Evolutionary conservation across 1,140 invertebrate genomes (phyloP), one percentile per base, ranked within the genome.

Genomic region (Lutraria rhynchaena): DNA sequence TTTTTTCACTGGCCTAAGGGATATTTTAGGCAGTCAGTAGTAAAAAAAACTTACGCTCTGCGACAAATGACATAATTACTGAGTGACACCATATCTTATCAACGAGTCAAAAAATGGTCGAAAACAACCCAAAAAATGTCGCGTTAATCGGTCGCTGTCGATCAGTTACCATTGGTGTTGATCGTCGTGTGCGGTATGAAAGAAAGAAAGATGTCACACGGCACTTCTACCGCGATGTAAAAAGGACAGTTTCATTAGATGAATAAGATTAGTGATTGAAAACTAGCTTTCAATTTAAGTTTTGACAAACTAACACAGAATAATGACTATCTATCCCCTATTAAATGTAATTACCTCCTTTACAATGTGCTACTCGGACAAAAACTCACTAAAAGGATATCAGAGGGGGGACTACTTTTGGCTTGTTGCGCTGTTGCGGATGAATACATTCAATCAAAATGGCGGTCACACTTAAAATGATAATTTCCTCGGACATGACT

Each of bases 271-370:
- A 41, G 37, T 41, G 37, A 41, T 41, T 15, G 37, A 41, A 15
- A 41, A 41, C 15, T 41, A 7, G 17, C 35, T 35, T 69, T 69
- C 44, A 17, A 69, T 69, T 69, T 69, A 29, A 69, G 51, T 49
- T 69, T 69, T 22, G n/a, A 44, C 60, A 44, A 63, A 63, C 15
- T 69, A 35, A 76, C 41, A 49, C 41, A 19, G 29, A 76, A 49
- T 76, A 76, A 76, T 76, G n/a, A 76, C 73, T 76, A 61, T 76
- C 57, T 76, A 76, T 76, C 73, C n/a, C 31, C 29, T 60, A 76
- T 76, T 61, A 61, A 35, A 51, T 37, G 29, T 76, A 76, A 76
- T 76, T 76, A 76, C 41, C 63, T 76, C 63, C 73, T 76, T 76
- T 76, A 41, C 31, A 60, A 65, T 41, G 41, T 49, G 17, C 57